phyloP scores from a whole-genome alignment of 1,140 invertebrate species.

The Dendroctonus valens region DNA sequence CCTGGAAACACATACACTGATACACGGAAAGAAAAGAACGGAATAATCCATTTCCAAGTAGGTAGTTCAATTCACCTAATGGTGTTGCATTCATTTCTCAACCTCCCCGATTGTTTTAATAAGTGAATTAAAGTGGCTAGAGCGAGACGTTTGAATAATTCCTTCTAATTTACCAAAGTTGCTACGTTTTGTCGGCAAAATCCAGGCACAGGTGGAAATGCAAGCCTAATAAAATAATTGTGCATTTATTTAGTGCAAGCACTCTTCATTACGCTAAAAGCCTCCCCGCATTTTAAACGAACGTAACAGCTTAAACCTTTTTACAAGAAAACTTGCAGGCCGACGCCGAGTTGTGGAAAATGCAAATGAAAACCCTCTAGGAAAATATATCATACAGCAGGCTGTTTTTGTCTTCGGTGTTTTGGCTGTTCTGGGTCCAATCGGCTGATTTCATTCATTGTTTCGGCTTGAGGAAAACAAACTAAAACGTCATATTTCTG shows the following conservation, averaged over 20 bases:
- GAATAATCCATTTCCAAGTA: too few relatives aligned
- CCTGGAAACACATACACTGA: too few relatives aligned
- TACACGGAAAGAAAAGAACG: too few relatives aligned
- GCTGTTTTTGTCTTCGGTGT: neutral
- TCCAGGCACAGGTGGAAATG: constrained; percentile 4
- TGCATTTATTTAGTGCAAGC: constrained; percentile 9
- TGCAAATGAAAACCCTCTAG: neutral
- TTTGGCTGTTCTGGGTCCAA: too few relatives aligned
- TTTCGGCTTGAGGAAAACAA: too few relatives aligned
- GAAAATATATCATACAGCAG: constrained; percentile 1
- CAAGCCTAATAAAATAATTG: constrained; percentile 16
- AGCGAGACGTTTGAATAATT: too few relatives aligned
- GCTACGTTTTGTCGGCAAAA: neutral
- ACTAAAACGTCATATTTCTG: too few relatives aligned
- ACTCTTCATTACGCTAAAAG: constrained; percentile 16
- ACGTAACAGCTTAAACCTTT: constrained; percentile 4
- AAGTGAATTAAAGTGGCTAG: too few relatives aligned
- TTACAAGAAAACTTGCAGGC: constrained; percentile 9
- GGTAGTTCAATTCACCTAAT: too few relatives aligned
- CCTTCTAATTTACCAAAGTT: too few relatives aligned
- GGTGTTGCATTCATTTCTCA: too few relatives aligned
- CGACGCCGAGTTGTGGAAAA: neutral
- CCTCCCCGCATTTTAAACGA: neutral
- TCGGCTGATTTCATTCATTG: too few relatives aligned
- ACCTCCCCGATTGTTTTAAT: neutral